Conservation (phyloP, 2,797 vertebrate species). For the Remorina albescens region DNA sequence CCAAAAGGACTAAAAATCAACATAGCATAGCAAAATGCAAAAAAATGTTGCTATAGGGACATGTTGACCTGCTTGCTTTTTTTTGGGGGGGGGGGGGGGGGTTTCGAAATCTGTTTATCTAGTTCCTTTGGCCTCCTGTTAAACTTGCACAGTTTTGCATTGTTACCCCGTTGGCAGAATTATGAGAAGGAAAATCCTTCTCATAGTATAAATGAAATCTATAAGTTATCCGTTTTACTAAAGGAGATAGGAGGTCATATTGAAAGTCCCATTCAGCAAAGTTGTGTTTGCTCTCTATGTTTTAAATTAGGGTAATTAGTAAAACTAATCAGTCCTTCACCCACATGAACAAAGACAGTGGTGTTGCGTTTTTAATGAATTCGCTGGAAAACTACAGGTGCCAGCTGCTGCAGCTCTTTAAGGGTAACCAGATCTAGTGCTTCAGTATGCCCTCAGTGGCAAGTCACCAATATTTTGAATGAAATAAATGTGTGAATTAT, state of each 20-base stretch:
- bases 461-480: no score
- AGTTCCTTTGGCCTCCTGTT: slow-evolving; percentile 3
- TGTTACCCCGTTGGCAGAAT: slow-evolving; percentile 8
- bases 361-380: slow-evolving; percentile 1
- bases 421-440: background rate
- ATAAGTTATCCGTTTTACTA: slow-evolving; percentile 6
- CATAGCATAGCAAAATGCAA: slow-evolving; percentile 4
- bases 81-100: no score
- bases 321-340: slow-evolving; percentile 2
- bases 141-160: background rate
- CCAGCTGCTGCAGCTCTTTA: no score
- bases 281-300: slow-evolving; percentile 7
- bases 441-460: background rate
- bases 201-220: slow-evolving; percentile 4
- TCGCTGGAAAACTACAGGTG: no score
- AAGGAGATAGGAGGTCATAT: background rate
- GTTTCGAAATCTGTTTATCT: no score
- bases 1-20: slow-evolving; percentile 50
- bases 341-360: background rate
- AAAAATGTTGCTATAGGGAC: no score
- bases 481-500: no score
- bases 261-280: background rate
- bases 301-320: background rate
- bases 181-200: slow-evolving; percentile 4
- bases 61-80: no score